phyloP scores from a whole-genome alignment of 2,797 vertebrate genomes.

The Ataeniobius toweri region DNA sequence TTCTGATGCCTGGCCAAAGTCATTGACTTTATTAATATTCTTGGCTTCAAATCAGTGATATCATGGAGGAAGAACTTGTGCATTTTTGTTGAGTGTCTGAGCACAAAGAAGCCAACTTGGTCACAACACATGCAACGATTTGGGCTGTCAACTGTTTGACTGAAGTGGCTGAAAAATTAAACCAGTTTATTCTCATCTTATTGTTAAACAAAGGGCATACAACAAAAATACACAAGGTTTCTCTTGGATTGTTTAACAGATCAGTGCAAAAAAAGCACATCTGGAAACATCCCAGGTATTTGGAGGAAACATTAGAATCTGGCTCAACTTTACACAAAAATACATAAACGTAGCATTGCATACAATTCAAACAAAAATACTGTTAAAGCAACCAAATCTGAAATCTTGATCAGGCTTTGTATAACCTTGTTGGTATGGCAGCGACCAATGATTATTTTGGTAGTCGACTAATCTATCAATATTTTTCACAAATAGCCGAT shows the following conservation, averaged over 20 bases:
- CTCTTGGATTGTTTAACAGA: neutral
- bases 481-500: neutral
- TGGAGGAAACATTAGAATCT: neutral
- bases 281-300: neutral
- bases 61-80: slow-evolving; percentile 55
- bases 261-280: neutral
- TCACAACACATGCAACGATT: slow-evolving; percentile 52
- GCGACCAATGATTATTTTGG: too few relatives aligned
- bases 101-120: slow-evolving; percentile 52
- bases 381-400: too few relatives aligned
- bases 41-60: slow-evolving; percentile 71
- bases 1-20: slow-evolving; percentile 73
- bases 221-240: neutral
- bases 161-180: slow-evolving; percentile 43
- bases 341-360: too few relatives aligned
- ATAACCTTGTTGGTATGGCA: neutral
- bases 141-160: slow-evolving; percentile 44
- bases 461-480: too few relatives aligned
- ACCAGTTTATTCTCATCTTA: neutral
- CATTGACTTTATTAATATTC: slow-evolving; percentile 73
- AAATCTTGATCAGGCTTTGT: neutral
- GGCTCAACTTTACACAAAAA: neutral
- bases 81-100: slow-evolving; percentile 56
- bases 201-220: neutral
- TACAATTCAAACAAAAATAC: too few relatives aligned